Percentiles rank a stretch among this genome's conserved stretches.
These are phyloP conservation scores for Akabosia matsudoensis DNA, from an alignment of 1,140 invertebrate genomes.

Conservation along the genomic window DNA sequence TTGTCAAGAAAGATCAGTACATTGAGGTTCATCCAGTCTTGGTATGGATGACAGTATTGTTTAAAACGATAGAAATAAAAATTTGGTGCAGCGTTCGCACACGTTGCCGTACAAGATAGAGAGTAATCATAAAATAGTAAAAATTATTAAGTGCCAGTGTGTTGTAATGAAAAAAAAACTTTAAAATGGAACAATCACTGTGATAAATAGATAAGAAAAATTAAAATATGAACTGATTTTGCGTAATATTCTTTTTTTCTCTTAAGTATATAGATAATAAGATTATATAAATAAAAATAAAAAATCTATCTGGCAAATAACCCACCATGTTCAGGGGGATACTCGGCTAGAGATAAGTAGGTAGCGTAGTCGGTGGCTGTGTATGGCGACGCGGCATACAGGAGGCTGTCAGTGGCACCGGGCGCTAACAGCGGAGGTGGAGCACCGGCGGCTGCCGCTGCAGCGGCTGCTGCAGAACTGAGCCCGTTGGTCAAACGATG, in stretches of 20 bases:
- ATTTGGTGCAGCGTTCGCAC: no score
- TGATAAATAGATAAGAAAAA: background rate
- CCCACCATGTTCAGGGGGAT: constrained; percentile 85
- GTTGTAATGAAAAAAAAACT: background rate
- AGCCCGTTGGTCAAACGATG: constrained; percentile 62
- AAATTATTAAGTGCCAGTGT: background rate
- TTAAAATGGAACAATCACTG: background rate
- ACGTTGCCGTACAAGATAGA: no score
- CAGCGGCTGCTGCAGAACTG: constrained; percentile 68
- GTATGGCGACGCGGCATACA: constrained; percentile 71
- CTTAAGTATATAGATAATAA: background rate
- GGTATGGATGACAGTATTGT: no score
- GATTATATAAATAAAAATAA: constrained; percentile 33
- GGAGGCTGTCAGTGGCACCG: constrained; percentile 62
- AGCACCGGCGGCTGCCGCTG: constrained; percentile 54
- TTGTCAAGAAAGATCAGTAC: no score
- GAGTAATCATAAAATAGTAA: no score
- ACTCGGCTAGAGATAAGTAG: constrained; percentile 80
- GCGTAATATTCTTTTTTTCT: background rate
- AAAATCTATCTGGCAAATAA: constrained; percentile 62
- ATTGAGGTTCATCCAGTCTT: no score
- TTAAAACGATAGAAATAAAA: no score
- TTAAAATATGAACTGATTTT: background rate
- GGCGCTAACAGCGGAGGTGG: constrained; percentile 62
- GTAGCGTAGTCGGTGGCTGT: constrained; percentile 69